A percentile compares a stretch with the other conserved stretches of the same genome.
Conservation (phyloP, 35 echinoderm and acorn worm genomes). For the Acanthaster planci region DNA sequence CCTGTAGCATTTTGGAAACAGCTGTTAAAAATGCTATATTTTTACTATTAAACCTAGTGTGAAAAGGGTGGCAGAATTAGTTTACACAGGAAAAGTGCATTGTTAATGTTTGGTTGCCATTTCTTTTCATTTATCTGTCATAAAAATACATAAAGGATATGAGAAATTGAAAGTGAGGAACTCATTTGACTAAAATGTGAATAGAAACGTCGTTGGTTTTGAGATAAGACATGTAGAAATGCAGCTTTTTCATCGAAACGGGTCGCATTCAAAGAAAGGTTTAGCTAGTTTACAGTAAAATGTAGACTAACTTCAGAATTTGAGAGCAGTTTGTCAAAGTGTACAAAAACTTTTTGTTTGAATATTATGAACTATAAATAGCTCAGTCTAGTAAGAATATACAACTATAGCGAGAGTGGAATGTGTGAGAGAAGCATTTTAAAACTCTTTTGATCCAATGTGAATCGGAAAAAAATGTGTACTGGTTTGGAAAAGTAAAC, state of each 20-base stretch:
- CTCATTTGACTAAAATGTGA: too few relatives aligned
- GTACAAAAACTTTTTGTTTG: not conserved
- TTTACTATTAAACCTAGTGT: too few relatives aligned
- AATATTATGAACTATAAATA: not conserved
- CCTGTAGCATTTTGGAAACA: too few relatives aligned
- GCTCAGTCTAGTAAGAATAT: not conserved
- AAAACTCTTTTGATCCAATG: not conserved
- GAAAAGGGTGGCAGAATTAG: too few relatives aligned
- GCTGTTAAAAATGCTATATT: too few relatives aligned
- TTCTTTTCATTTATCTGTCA: too few relatives aligned
- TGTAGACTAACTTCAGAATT: too few relatives aligned
- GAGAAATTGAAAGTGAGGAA: too few relatives aligned
- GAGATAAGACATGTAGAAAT: not conserved
- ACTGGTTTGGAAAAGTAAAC: not conserved
- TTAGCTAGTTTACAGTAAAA: slow-evolving; percentile 13
- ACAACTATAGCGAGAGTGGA: not conserved
- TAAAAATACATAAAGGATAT: too few relatives aligned
- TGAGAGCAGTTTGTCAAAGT: not conserved
- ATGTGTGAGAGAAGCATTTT: not conserved
- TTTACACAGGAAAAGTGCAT: too few relatives aligned
- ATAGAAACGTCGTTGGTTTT: too few relatives aligned
- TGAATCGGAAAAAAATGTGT: not conserved
- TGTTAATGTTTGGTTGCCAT: too few relatives aligned
- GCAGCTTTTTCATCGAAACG: slow-evolving; percentile 10
- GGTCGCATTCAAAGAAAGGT: not conserved